phyloP scores from a whole-genome alignment of 2,888 invertebrate species.

The Trachelus tabidus region DNA sequence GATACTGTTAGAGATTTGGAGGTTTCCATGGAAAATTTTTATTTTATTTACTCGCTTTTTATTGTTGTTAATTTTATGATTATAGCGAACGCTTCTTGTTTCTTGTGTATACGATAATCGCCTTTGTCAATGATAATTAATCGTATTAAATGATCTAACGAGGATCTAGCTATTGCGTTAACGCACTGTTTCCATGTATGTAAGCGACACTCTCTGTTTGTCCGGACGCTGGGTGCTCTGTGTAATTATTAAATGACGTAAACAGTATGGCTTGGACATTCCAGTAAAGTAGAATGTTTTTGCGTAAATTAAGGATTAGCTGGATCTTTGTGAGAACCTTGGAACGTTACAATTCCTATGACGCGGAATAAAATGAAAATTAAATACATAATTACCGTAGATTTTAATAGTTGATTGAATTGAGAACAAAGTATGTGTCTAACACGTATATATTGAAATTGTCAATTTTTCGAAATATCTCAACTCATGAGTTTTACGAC shows the following conservation, averaged over 20 bases:
- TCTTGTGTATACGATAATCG: not conserved
- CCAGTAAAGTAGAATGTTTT: not conserved
- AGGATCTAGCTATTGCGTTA: not conserved
- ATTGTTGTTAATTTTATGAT: too few relatives aligned
- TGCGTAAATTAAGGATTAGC: not conserved
- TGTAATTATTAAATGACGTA: not conserved
- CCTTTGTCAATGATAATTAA: not conserved
- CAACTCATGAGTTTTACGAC: not conserved
- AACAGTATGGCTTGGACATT: not conserved
- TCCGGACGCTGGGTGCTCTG: not conserved
- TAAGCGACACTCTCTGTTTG: not conserved
- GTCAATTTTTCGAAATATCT: not conserved
- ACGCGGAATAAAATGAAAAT: not conserved
- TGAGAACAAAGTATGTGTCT: not conserved
- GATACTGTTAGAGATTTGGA: not conserved
- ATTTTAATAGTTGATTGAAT: not conserved
- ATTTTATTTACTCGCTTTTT: too few relatives aligned
- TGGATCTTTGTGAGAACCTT: not conserved
- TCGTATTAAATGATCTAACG: not conserved
- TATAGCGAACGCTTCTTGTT: not conserved
- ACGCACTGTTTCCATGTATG: not conserved
- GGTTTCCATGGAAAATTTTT: not conserved
- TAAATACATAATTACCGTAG: not conserved
- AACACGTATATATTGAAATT: not conserved
- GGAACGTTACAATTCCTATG: not conserved